phyloP scores from a whole-genome alignment of 2,888 invertebrate species.

The Eupithecia centaureata region DNA sequence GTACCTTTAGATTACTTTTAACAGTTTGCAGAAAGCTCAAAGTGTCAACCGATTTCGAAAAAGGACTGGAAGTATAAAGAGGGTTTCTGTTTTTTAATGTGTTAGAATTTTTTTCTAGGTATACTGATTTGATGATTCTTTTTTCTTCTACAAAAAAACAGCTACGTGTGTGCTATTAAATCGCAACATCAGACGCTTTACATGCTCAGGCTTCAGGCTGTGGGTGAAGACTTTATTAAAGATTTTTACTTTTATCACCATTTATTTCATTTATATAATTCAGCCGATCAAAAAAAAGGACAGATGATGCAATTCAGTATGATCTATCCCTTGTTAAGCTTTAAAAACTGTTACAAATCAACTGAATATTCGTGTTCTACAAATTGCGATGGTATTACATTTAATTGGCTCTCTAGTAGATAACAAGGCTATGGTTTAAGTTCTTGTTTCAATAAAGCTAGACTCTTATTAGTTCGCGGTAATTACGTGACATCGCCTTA shows the following conservation, averaged over 20 bases:
- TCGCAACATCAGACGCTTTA: no score
- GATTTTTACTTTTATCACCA: not conserved
- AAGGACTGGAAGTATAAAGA: no score
- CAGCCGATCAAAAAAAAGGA: no score
- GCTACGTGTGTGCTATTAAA: no score
- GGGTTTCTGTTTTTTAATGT: no score
- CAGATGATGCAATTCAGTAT: no score
- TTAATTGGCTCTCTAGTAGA: constrained; percentile 65
- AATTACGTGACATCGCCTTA: constrained; percentile 64
- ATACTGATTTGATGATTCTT: no score
- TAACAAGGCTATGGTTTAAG: constrained; percentile 66
- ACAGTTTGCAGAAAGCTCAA: not conserved
- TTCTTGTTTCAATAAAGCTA: constrained; percentile 76
- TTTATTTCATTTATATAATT: not conserved
- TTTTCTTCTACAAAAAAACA: no score
- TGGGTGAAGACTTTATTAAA: no score
- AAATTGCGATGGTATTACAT: not conserved
- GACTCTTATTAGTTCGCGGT: constrained; percentile 65
- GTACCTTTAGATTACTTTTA: not conserved
- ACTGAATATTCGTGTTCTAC: not conserved
- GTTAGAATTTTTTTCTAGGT: no score
- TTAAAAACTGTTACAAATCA: not conserved
- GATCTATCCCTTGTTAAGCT: not conserved
- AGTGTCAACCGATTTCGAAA: no score
- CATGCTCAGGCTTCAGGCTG: no score